phyloP scores from a whole-genome alignment of 1,140 invertebrate genomes.

The Tetramorium alpestre region DNA sequence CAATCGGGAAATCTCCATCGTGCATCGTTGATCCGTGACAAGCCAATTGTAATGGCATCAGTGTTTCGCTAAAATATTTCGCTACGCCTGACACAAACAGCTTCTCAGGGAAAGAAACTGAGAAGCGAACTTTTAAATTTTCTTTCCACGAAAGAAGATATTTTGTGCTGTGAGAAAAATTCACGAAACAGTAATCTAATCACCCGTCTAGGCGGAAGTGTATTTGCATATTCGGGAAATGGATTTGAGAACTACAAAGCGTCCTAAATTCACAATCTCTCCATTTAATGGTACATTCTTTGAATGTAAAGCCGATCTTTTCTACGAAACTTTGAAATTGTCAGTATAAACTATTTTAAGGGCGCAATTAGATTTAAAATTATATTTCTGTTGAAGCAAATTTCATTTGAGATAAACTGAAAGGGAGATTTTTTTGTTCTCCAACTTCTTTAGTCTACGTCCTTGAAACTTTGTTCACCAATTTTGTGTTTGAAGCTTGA shows the following conservation, averaged over 20 bases:
- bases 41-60: background rate
- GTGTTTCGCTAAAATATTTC: background rate
- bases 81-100: too few relatives aligned
- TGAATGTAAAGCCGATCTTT: background rate
- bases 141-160: background rate
- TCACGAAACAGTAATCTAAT: background rate
- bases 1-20: background rate
- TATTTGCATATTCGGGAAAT: background rate
- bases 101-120: background rate
- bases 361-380: constrained; percentile 8
- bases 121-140: background rate
- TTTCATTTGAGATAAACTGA: constrained; percentile 15
- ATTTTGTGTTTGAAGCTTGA: background rate
- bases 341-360: background rate
- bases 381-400: constrained; percentile 10
- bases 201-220: background rate
- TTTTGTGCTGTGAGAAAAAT: background rate
- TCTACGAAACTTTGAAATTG: constrained; percentile 1
- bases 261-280: constrained; percentile 10
- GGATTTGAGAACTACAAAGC: background rate
- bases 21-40: constrained; percentile 10
- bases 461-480: constrained; percentile 20
- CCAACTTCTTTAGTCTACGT: background rate
- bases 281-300: constrained; percentile 7
- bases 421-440: background rate